Base-by-base conservation (phyloP, 2,113 vertebrate genomes). In the Aegypius monachus region DNA sequence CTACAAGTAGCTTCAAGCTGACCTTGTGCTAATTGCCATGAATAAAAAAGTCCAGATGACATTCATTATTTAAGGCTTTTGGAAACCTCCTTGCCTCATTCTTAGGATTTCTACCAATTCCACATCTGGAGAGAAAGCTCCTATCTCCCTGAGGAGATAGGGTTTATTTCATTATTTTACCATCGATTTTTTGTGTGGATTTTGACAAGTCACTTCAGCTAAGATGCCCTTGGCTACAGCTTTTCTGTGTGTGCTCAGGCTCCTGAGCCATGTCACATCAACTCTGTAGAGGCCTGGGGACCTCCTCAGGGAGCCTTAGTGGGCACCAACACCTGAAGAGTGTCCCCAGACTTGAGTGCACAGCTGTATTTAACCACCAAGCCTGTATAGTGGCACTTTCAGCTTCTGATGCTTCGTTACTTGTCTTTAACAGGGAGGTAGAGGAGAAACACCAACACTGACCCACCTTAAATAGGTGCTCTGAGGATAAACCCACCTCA, bases 161-260 rank as follows among this genome's bases (percentile, higher is more conserved):
- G 8, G 14, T 80, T 40, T 34, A 14, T 61, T 84, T 42, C n/a
- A 26, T 77, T 36, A 11, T 47, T 66, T 65, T 14, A 40, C 53
- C 31, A 27, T 9, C 0, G 0, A 11, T 16, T 61, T 72, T 47
- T 56, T 7, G 0, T 32, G 63, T 22, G 26, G 13, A 32, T 80
- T 90, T 80, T 71, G 71, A 26, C 15, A 43, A 36, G 38, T 52
- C 11, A 13, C 7, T 72, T 11, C 29, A 86, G 16, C 12, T 42
- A 34, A 42, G 22, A 34, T 7, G 5, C 9, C 56, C 43, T 71
- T 45, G 34, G 23, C 81, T 71, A 36, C 42, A 75, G 70, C 9
- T 79, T 71, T 85, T 26, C 61, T 27, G 4, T 55, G 38, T 6
- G 20, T 75, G 47, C 62, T 79, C 23, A 7, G 25, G 23, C 43